phyloP scores from a whole-genome alignment of 2,113 vertebrate species.

The Podarcis muralis region DNA sequence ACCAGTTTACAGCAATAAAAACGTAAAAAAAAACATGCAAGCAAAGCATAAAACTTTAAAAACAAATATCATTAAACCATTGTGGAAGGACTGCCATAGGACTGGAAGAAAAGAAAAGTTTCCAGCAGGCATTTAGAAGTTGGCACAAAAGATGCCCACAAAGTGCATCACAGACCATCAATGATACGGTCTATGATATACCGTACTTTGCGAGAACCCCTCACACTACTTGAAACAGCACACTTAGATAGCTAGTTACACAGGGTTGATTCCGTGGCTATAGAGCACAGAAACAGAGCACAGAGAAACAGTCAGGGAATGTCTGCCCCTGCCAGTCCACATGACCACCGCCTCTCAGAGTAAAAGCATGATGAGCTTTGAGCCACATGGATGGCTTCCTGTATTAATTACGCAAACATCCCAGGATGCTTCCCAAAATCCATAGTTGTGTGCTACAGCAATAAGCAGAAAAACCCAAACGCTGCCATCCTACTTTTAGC shows the following conservation, averaged over 20 bases:
- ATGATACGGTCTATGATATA: background rate
- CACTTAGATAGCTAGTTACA: background rate
- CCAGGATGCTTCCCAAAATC: background rate
- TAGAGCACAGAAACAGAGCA: background rate
- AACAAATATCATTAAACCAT: too few relatives aligned
- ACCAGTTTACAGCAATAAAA: too few relatives aligned
- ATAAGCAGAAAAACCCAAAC: background rate
- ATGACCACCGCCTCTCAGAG: background rate
- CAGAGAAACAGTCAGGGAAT: background rate
- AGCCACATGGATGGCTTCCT: background rate
- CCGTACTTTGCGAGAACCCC: too few relatives aligned
- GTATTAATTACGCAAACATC: background rate
- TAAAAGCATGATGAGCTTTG: background rate
- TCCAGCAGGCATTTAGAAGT: too few relatives aligned
- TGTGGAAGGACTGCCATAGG: too few relatives aligned
- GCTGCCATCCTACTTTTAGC: background rate
- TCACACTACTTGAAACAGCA: too few relatives aligned
- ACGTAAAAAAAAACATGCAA: too few relatives aligned
- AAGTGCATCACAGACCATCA: background rate
- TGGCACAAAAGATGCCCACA: background rate
- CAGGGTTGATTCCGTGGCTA: background rate
- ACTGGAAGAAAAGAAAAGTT: too few relatives aligned
- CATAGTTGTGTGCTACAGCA: background rate
- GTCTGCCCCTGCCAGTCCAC: background rate
- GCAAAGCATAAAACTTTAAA: too few relatives aligned